Percentiles rank a stretch among this genome's conserved stretches.
These are phyloP conservation scores for Bothrops jararaca DNA, from an alignment of 2,113 vertebrate genomes.

Conservation along the genomic window DNA sequence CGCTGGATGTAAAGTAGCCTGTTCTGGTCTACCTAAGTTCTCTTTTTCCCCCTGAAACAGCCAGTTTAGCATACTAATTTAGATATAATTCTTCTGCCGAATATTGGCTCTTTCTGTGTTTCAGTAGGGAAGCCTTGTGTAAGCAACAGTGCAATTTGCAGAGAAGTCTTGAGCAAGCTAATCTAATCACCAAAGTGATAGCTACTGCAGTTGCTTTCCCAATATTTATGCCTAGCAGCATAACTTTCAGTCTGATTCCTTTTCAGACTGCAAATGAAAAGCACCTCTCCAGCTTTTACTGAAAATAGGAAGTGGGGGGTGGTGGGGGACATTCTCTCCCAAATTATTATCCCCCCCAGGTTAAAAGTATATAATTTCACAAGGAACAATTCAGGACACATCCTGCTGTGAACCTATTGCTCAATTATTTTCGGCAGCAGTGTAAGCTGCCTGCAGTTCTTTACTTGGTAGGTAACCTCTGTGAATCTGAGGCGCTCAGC, in stretches of 20 bases:
- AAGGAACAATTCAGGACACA: slow-evolving; percentile 53
- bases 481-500: slow-evolving; percentile 47
- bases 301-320: slow-evolving; percentile 22
- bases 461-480: slow-evolving; percentile 46
- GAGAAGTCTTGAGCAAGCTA: slow-evolving; percentile 16
- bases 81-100: not conserved
- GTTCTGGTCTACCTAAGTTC: not conserved
- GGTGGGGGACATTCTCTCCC: slow-evolving; percentile 44
- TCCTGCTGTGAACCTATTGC: slow-evolving; percentile 66
- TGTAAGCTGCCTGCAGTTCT: slow-evolving; percentile 45
- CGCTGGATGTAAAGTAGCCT: not conserved
- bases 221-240: slow-evolving; percentile 42
- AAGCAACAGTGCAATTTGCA: slow-evolving; percentile 30
- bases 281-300: slow-evolving; percentile 47
- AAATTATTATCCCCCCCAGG: slow-evolving; percentile 66
- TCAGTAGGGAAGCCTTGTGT: slow-evolving; percentile 17
- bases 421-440: slow-evolving; percentile 66
- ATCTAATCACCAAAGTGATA: slow-evolving; percentile 36
- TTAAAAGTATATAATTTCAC: slow-evolving; percentile 71
- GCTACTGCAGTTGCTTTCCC: slow-evolving; percentile 48
- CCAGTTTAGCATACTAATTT: not conserved
- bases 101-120: slow-evolving; percentile 25
- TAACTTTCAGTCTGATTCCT: slow-evolving; percentile 52
- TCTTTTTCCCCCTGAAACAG: not conserved
- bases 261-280: slow-evolving; percentile 62